Base-by-base conservation (phyloP, 2,888 invertebrate species). In the Heliconius charithonia region DNA sequence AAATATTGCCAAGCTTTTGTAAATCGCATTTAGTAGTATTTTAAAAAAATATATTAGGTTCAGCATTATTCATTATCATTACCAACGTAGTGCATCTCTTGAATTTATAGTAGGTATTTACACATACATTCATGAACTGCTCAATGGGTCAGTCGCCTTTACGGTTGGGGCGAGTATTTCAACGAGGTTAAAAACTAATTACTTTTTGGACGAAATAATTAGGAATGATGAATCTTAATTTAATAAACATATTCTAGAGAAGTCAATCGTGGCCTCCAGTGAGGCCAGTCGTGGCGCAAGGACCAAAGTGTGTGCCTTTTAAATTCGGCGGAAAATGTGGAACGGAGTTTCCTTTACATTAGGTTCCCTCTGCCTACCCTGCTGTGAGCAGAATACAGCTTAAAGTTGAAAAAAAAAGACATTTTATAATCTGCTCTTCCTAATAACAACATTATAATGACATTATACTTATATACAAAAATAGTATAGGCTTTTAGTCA, bases 131-230 rank as follows among this genome's bases (percentile, higher is more conserved):
- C n/a, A 76, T 41, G 73, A 56, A 71, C 71, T 41, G 62, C 62
- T 62, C 37, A 75, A 67, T 62, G 45, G 62, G 70, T 70, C 70
- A 76, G 45, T 29, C 62, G 62, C 76, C 76, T 70, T 32, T 51
- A 45, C 29, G 45, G 63, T 63, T 51, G 63, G 63, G 65, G 29
- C n/a, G 56, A 32, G 32, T 9, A 72, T 51, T 65, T 56, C 63
- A 71, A 25, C 32, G 65, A 27, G 25, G 63, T 63, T 76, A 59
- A 69, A 37, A 19, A 32, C 45, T 76, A n/a, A 71, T 77, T 71
- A 71, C n/a, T 63, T 70, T 71, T n/a, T n/a, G 63, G 65, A 45
- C 41, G 12, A 27, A 4, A 32, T 56, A n/a, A 29, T 70, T 19
- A 62, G 1, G 6, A n/a, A n/a, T 51, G 2, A 66, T 32, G 59